A percentile compares a stretch with the other conserved stretches of the same genome.
These are phyloP conservation scores for Ferrisia virgata DNA, from an alignment of 2,888 invertebrate species.

Conservation along the genomic window DNA sequence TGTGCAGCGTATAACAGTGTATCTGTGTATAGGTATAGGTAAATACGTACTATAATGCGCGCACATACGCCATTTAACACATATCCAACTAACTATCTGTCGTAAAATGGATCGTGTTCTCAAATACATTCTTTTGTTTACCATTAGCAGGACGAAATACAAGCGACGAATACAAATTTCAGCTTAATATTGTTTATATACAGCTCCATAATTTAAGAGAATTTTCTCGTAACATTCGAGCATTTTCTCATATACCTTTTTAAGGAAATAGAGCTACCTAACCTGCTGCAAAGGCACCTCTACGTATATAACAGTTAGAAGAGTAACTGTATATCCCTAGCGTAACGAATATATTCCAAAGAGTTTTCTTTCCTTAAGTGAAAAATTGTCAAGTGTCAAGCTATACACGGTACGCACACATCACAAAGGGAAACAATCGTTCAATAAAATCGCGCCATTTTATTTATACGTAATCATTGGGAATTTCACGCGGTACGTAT, in stretches of 20 bases:
- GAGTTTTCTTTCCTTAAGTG: background rate
- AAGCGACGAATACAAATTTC: constrained; percentile 35
- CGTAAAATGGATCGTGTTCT: constrained; percentile 31
- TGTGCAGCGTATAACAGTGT: background rate
- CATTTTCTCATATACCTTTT: constrained; percentile 9
- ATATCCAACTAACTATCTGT: background rate
- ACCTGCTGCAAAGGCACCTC: background rate
- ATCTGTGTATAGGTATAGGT: background rate
- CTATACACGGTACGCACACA: background rate
- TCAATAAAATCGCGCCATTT: background rate
- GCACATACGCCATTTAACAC: constrained; percentile 5
- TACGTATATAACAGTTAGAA: background rate
- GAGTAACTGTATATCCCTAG: background rate
- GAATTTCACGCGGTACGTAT: background rate
- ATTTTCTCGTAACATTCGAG: constrained; percentile 1
- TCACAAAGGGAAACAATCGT: background rate
- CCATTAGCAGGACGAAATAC: constrained; percentile 12
- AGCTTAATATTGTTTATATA: constrained; percentile 32
- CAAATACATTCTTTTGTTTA: constrained; percentile 32
- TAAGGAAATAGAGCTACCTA: background rate
- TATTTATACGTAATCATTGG: background rate
- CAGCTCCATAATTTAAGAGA: constrained; percentile 10
- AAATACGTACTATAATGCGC: background rate
- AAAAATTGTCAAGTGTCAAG: background rate
- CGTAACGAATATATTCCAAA: background rate